Base-by-base conservation (phyloP, 2,888 invertebrate species). In the Entomobrya multifasciata region DNA sequence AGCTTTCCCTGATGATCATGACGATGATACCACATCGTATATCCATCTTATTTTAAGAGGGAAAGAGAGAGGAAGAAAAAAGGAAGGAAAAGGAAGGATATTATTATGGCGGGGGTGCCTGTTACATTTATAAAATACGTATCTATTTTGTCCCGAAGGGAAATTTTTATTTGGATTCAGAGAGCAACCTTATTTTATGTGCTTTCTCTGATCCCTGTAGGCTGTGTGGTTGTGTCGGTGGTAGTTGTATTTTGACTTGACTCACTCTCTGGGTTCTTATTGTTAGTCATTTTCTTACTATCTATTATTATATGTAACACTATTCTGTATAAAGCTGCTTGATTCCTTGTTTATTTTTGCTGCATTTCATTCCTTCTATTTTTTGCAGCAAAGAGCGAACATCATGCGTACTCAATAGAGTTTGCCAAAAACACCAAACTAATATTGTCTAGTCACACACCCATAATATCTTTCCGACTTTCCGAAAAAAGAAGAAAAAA, bases 121-220 rank as follows among this genome's bases (percentile, higher is more conserved):
- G 20, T 62, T 55, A 55, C 84, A 77, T 84, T 77, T 60, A 84
- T 62, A 77, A 84, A 84, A 84, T 72, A 49, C 77, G 77, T 52
- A 84, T 84, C 65, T 84, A 67, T 77, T 85, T 77, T 85, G 78
- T 85, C 78, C 85, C 60, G 57, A 57, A 78, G 85, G 70, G 55
- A 52, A 67, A 78, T 70, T 85, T 85, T 85, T 85, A 85, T 85
- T 85, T 67, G 70, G 78, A 85, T 85, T 85, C 78, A 55, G 85
- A 78, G 85, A 70, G 60, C 78, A 78, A 78, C 78, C 78, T 78
- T 85, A 85, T 85, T 85, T 85, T 78, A 85, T 85, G 60, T 41
- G 44, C 55, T 77, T 77, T 74, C 44, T 78, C 36, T 78, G 55
- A 85, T 85, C 85, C 85, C 78, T 72, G 4, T n/a, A 78, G 85